Evolutionary conservation across 1,140 invertebrate species (phyloP), one percentile per base, ranked within the genome.

Genomic region (Apis dorsata): DNA sequence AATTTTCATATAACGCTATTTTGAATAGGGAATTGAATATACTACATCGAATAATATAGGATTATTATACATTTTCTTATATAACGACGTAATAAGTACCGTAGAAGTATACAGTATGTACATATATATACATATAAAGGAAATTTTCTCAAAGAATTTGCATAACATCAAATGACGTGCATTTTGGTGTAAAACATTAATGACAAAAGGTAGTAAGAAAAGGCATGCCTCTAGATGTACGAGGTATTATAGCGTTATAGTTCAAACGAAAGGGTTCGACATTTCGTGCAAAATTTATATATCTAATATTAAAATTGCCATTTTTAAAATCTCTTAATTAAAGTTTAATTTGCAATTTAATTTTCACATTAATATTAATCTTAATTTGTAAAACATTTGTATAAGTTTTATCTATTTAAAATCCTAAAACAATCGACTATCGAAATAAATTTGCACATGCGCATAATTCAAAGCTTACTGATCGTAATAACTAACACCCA

Each of bases 91-190:
- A 72, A 80, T 83, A 75, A 75, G 63, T 89, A 84, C 66, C 71
- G 69, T 86, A 81, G 74, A 90, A 86, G 87, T 81, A 80, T 91
- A 87, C 86, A 89, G 88, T 91, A 91, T 91, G 87, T 91, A 90
- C 71, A 89, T 76, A 24, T 91, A 91, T 91, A 79, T 90, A 91
- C 90, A 90, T 82, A 57, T 57, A 78, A 79, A 44, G 71, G 66
- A 77, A 78, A 66, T 86, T 79, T 17, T 53, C 71, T 65, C 69
- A 24, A 76, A 66, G 66, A 84, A 34, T 68, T 72, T 78, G 84
- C 84, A 72, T 80, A 76, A 84, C 75, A 86, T 86, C 84, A 62
- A 89, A 79, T 76, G 55, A 77, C 79, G 59, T 88, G 81, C 81
- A 84, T 66, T 84, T 84, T 44, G 59, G 72, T 88, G 85, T 73